These are phyloP conservation scores for Chloromyia formosa DNA, from an alignment of 2,888 invertebrate genomes.

Conservation along the genomic window DNA sequence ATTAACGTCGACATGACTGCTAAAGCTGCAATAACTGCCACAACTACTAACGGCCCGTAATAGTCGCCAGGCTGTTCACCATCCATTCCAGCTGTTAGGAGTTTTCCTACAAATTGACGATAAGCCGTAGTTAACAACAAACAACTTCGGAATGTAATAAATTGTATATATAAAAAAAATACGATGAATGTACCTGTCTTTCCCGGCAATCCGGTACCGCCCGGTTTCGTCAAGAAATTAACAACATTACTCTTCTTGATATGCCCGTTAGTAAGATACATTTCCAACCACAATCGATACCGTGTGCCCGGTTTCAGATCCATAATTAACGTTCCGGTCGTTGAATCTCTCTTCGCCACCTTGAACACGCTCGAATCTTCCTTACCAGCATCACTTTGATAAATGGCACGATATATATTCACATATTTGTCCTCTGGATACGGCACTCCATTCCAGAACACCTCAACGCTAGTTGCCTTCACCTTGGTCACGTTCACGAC, in stretches of 20 bases:
- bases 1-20: conserved; percentile 84
- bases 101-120: conserved; percentile 65
- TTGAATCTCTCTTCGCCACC: conserved; percentile 77
- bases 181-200: conserved; percentile 58
- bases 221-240: conserved; percentile 85
- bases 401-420: conserved; percentile 86
- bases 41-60: conserved; percentile 87
- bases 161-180: background rate
- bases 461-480: conserved; percentile 79
- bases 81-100: conserved; percentile 61
- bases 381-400: conserved; percentile 78
- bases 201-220: conserved; percentile 66
- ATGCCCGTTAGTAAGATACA: conserved; percentile 89
- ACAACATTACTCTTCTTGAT: conserved; percentile 90
- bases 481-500: conserved; percentile 78
- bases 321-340: conserved; percentile 72
- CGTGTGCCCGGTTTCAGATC: conserved; percentile 80
- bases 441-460: conserved; percentile 86
- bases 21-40: conserved; percentile 86
- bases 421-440: conserved; percentile 90
- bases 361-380: conserved; percentile 79
- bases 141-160: no score
- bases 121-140: no score
- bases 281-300: conserved; percentile 88
- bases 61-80: conserved; percentile 72